These are phyloP conservation scores for Capitella teleta DNA, from an alignment of 1,140 invertebrate species.

Conservation along the genomic window DNA sequence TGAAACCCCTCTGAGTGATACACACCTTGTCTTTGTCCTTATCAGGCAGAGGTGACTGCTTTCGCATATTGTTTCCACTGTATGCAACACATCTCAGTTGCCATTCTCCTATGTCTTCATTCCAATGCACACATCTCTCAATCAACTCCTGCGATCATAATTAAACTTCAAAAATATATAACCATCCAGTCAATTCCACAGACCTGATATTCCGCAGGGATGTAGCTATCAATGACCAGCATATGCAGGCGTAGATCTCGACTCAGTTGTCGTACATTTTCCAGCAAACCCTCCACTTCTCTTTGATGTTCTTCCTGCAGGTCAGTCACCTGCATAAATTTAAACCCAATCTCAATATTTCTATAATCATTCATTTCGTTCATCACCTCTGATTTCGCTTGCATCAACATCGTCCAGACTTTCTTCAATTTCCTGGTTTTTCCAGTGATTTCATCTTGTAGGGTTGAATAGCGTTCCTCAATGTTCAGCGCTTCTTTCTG, in stretches of 20 bases:
- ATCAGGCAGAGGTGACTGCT: conserved; percentile 33
- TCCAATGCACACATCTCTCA: conserved; percentile 87
- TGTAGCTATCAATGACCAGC: conserved; percentile 69
- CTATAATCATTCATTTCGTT: not conserved
- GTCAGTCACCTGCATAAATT: conserved; percentile 78
- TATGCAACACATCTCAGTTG: conserved; percentile 96
- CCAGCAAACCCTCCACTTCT: conserved; percentile 89
- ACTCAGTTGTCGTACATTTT: conserved; percentile 77
- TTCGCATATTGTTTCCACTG: conserved; percentile 96
- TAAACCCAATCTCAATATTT: conserved; percentile 50
- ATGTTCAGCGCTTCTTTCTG: conserved; percentile 83
- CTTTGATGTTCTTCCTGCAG: conserved; percentile 86
- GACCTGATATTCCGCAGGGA: conserved; percentile 78
- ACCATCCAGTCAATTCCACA: not conserved
- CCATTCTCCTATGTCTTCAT: conserved; percentile 97
- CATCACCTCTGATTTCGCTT: conserved; percentile 40
- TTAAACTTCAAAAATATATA: not conserved
- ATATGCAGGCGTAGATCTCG: conserved; percentile 85
- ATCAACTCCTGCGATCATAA: conserved; percentile 64
- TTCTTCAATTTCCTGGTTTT: conserved; percentile 89
- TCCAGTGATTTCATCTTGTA: conserved; percentile 77
- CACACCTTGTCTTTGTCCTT: conserved; percentile 36
- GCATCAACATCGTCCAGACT: conserved; percentile 48
- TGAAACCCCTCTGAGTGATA: not conserved
- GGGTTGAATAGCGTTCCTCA: conserved; percentile 85